A percentile compares a stretch with the other conserved stretches of the same genome.
phyloP scores from a whole-genome alignment of 2,888 invertebrate genomes.

The Eupithecia dodoneata region DNA sequence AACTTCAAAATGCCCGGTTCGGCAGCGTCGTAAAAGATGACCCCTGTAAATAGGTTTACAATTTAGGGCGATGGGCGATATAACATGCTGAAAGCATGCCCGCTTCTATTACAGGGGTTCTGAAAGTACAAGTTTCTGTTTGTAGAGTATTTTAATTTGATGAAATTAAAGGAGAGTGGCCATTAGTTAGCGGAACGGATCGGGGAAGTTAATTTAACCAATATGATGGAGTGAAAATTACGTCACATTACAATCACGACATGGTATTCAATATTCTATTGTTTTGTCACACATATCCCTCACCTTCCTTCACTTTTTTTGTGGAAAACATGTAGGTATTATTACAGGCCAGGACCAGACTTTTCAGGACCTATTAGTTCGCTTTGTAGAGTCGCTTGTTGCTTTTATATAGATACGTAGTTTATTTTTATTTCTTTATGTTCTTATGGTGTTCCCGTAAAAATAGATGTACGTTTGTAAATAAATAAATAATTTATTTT shows the following conservation, averaged over 20 bases:
- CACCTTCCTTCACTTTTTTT: too few species aligned
- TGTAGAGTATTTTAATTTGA: background rate
- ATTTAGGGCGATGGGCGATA: constrained; percentile 50
- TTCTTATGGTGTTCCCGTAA: too few species aligned
- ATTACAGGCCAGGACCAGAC: too few species aligned
- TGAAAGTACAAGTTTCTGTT: background rate
- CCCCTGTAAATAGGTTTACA: constrained; percentile 61
- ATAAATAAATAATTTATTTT: too few species aligned
- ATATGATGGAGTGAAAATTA: background rate
- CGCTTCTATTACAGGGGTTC: constrained; percentile 39
- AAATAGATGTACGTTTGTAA: too few species aligned
- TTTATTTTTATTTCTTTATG: too few species aligned
- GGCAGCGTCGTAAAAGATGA: constrained; percentile 55
- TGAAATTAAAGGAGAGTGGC: background rate
- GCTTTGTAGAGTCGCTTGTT: too few species aligned
- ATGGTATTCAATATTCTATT: too few species aligned
- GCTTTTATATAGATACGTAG: too few species aligned
- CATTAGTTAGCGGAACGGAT: background rate
- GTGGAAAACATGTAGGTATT: too few species aligned
- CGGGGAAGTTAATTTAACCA: background rate
- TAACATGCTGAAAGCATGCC: constrained; percentile 49
- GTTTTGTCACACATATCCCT: too few species aligned
- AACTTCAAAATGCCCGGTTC: constrained; percentile 47
- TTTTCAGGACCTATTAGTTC: too few species aligned
- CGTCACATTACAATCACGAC: background rate